These are phyloP conservation scores for Ctena decussata DNA, from an alignment of 2,888 invertebrate species.

Conservation along the genomic window DNA sequence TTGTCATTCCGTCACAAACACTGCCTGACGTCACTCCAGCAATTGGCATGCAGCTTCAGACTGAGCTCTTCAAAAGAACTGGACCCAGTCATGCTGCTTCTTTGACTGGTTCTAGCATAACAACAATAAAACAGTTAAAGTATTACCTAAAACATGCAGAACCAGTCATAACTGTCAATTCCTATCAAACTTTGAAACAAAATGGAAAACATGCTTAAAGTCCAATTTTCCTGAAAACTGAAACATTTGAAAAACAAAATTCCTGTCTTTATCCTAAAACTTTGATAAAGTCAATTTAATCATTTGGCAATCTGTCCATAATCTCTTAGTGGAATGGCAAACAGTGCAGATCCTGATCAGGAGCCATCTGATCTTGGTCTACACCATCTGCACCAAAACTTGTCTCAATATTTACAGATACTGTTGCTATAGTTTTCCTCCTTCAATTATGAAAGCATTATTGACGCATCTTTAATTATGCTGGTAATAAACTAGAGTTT, in stretches of 20 bases:
- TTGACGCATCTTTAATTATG: background rate
- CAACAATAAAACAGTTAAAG: background rate
- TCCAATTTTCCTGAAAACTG: no score
- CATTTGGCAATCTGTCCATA: no score
- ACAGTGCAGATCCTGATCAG: no score
- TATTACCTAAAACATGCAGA: background rate
- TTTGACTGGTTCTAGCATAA: background rate
- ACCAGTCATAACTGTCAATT: background rate
- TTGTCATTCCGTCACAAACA: no score
- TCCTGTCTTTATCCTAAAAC: no score
- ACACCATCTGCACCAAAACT: no score
- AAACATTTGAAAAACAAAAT: no score
- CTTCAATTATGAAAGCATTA: background rate
- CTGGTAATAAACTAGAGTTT: background rate
- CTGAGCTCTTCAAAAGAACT: background rate
- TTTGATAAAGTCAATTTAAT: no score
- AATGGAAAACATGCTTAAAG: background rate
- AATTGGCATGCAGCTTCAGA: background rate
- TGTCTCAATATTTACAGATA: no score
- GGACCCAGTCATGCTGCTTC: background rate
- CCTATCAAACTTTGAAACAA: background rate
- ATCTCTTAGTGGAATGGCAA: no score
- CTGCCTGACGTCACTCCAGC: no score
- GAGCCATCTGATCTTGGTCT: no score
- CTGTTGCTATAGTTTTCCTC: background rate